phyloP scores from a whole-genome alignment of 2,113 vertebrate genomes.

The Xenotilapia caudafasciata region DNA sequence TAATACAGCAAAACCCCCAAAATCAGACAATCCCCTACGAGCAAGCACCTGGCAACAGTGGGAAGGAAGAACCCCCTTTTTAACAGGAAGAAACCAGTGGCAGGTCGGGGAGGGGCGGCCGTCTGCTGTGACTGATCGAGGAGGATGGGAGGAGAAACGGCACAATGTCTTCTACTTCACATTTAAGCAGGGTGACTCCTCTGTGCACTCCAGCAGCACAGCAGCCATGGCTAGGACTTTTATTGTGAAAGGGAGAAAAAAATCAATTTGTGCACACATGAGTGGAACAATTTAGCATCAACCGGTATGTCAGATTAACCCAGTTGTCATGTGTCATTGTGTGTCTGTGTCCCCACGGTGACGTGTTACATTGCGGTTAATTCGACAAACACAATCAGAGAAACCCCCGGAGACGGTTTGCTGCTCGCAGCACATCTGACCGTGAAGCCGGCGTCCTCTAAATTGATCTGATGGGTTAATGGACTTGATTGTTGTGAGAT shows the following conservation, averaged over 20 bases:
- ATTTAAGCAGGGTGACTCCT: rapidly evolving
- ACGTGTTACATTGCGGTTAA: not conserved
- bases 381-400: not conserved
- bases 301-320: not conserved
- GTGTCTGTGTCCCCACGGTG: not conserved
- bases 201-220: too few species aligned
- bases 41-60: not conserved
- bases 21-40: not conserved
- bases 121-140: not conserved
- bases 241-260: not conserved
- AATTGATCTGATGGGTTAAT: not conserved
- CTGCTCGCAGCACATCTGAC: not conserved
- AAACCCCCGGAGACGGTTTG: not conserved
- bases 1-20: not conserved
- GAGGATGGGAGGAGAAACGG: rapidly evolving
- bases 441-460: not conserved
- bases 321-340: not conserved
- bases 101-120: not conserved
- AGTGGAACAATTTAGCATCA: not conserved
- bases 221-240: not conserved
- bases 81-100: not conserved
- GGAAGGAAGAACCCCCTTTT: not conserved
- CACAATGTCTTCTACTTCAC: not conserved
- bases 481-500: not conserved
- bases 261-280: not conserved